phyloP scores from a whole-genome alignment of 2,113 vertebrate genomes.

The Cyprinodon tularosa region DNA sequence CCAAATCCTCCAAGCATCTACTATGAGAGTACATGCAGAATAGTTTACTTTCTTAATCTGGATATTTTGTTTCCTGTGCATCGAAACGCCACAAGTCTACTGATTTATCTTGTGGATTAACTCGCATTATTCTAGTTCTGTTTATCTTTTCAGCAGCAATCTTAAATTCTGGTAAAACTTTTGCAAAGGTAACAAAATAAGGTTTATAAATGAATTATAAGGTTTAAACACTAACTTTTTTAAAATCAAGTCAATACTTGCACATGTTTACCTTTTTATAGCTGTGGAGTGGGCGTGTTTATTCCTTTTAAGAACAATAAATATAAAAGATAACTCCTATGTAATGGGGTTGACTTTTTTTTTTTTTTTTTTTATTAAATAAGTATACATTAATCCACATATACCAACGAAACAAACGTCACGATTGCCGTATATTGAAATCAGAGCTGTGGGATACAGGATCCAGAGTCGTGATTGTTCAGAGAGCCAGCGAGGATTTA shows the following conservation, averaged over 20 bases:
- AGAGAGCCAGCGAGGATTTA: constrained; percentile 17
- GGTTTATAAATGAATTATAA: too few relatives aligned
- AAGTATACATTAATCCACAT: neutral
- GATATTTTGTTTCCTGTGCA: too few relatives aligned
- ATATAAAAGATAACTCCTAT: neutral
- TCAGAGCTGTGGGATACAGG: neutral
- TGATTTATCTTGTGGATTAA: neutral
- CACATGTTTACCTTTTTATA: neutral
- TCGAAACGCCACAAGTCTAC: too few relatives aligned
- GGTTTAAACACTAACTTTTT: too few relatives aligned
- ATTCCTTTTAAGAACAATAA: neutral
- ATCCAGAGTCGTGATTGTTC: accelerated
- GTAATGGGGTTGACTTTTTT: neutral
- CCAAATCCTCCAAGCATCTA: too few relatives aligned
- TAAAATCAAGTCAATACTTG: neutral
- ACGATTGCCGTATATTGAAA: neutral
- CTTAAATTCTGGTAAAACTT: neutral
- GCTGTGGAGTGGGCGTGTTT: neutral
- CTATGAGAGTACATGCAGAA: too few relatives aligned
- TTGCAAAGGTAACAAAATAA: neutral
- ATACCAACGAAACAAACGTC: neutral
- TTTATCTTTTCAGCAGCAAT: neutral
- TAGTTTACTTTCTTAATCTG: too few relatives aligned
- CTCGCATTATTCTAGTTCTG: too few relatives aligned
- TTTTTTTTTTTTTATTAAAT: too few relatives aligned